Conservation (phyloP, 2,113 vertebrate genomes). For the Gracilinanus agilis region DNA sequence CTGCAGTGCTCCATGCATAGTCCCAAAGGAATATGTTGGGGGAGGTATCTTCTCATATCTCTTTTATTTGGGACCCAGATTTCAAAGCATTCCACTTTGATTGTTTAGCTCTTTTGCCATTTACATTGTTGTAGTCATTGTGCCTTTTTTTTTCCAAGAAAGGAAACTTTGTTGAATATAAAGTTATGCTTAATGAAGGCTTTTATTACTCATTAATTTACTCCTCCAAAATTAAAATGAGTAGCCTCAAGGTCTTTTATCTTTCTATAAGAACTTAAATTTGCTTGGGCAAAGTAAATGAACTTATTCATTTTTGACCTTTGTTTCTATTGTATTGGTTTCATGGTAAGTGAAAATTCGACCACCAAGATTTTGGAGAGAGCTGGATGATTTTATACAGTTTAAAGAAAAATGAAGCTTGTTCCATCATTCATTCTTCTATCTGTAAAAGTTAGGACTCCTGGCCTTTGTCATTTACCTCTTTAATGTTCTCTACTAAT, state of each 20-base stretch:
- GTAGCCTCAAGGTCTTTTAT: neutral
- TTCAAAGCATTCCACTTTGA: neutral
- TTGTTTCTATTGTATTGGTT: neutral
- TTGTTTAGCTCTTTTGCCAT: neutral
- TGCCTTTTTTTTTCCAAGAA: neutral
- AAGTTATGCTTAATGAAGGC: slow-evolving; percentile 5
- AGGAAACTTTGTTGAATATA: neutral
- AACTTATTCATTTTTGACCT: neutral
- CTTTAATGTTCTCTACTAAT: neutral
- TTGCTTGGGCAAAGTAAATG: neutral
- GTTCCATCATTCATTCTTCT: neutral
- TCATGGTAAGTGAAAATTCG: neutral
- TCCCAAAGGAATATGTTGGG: neutral
- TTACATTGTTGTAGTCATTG: neutral
- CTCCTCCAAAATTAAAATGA: neutral
- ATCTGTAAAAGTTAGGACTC: neutral
- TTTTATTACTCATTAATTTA: neutral
- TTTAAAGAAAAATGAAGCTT: neutral
- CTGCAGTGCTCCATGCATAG: neutral
- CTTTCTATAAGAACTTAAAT: neutral
- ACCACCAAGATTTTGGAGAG: neutral
- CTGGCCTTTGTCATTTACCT: neutral
- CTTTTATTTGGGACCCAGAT: neutral
- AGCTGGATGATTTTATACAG: slow-evolving; percentile 16
- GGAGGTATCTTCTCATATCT: neutral